These are phyloP conservation scores for Urocitellus parryii DNA, from an alignment of 2,113 vertebrate genomes.

Conservation along the genomic window DNA sequence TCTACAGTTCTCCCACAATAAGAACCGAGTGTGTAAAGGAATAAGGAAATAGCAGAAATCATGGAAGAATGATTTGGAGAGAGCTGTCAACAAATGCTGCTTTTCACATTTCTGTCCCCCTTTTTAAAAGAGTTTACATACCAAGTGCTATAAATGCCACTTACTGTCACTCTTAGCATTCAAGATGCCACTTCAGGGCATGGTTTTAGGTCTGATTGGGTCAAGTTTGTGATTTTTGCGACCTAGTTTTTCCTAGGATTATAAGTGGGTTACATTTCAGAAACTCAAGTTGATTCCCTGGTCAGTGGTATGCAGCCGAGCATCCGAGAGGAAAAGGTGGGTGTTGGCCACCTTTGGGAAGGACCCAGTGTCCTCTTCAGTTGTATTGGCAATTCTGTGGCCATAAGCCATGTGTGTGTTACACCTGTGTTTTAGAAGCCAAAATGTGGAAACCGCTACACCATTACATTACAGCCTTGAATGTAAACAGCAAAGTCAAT, in stretches of 20 bases:
- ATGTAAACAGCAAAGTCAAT: conserved; percentile 17
- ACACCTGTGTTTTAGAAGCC: conserved; percentile 30
- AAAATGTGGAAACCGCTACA: neutral
- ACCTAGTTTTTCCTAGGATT: conserved; percentile 31
- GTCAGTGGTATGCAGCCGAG: neutral
- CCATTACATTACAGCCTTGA: neutral
- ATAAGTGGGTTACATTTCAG: neutral
- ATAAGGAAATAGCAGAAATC: conserved; percentile 45
- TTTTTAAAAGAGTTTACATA: conserved; percentile 45
- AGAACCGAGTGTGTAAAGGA: conserved; percentile 55
- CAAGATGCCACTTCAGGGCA: neutral
- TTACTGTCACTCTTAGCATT: conserved; percentile 9
- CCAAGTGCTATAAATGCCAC: conserved; percentile 20
- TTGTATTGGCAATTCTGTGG: neutral
- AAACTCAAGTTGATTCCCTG: neutral
- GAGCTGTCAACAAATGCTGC: conserved; percentile 43
- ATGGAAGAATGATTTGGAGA: conserved; percentile 42
- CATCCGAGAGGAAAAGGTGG: neutral
- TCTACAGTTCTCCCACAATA: conserved; percentile 4
- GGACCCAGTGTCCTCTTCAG: neutral
- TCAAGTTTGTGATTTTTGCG: conserved; percentile 55
- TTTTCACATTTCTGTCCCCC: neutral
- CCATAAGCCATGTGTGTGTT: neutral
- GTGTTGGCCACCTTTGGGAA: neutral
- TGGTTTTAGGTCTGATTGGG: conserved; percentile 5